phyloP scores from a whole-genome alignment of 1,140 invertebrate genomes.

The Drosophila melanica region DNA sequence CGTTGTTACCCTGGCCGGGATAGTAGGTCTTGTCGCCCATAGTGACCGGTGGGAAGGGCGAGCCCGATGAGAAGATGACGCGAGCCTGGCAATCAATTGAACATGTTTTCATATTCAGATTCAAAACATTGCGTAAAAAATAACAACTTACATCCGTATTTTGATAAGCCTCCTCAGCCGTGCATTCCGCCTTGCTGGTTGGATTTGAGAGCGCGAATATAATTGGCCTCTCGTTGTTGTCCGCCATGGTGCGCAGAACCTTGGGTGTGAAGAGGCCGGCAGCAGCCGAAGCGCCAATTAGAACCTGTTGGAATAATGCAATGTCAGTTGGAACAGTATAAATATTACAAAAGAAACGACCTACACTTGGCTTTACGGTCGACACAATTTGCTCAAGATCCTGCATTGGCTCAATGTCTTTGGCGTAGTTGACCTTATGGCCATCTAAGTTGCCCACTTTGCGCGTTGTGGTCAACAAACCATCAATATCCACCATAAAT shows the following conservation, averaged over 20 bases:
- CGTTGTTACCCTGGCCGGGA: constrained; percentile 98
- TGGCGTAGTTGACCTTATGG: constrained; percentile 93
- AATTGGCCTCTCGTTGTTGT: constrained; percentile 93
- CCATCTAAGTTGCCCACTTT: constrained; percentile 89
- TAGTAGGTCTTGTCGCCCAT: constrained; percentile 91
- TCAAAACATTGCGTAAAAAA: neutral
- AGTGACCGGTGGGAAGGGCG: constrained; percentile 93
- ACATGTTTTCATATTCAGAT: neutral
- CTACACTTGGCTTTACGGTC: constrained; percentile 89
- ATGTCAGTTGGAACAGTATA: neutral
- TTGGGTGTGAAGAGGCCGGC: constrained; percentile 94
- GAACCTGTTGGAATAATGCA: constrained; percentile 54
- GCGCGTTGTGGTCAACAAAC: constrained; percentile 90
- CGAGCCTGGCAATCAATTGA: constrained; percentile 87
- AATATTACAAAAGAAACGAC: constrained; percentile 2
- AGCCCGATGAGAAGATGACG: constrained; percentile 96
- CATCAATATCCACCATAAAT: constrained; percentile 95
- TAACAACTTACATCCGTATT: constrained; percentile 89
- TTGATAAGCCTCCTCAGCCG: constrained; percentile 95
- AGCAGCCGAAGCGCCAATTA: constrained; percentile 92
- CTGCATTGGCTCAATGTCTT: constrained; percentile 91
- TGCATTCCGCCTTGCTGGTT: constrained; percentile 98
- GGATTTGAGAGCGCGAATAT: constrained; percentile 98
- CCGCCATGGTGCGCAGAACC: constrained; percentile 93
- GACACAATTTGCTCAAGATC: constrained; percentile 91